Base-by-base conservation (phyloP, 2,113 vertebrate species). In the Dromaius novaehollandiae region DNA sequence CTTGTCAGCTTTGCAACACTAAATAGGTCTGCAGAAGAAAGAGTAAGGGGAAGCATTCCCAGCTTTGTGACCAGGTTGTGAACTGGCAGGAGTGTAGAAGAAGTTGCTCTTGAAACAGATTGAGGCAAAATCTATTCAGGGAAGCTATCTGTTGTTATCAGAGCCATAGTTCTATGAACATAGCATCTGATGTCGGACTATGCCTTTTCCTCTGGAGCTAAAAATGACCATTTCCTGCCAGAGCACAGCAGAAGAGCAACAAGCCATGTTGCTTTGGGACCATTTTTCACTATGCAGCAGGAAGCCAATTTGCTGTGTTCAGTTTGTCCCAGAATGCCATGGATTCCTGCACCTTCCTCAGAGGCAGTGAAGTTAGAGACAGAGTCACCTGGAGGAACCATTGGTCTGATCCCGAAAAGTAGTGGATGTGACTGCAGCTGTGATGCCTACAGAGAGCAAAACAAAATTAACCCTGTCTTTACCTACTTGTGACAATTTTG, bases 211-310 rank as follows among this genome's bases (percentile, higher is more conserved):
- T 22, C 61, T 13, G 61, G 46, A 48, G 46, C 46, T n/a, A 8
- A 48, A n/a, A 64, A 64, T 38, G 61, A 4, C 21, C n/a, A 38
- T 36, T 24, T 44, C n/a, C 22, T 4, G 4, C 25, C 17, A 46
- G 3, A 44, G 65, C 50, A 21, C 1, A 0, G 32, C n/a, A 64
- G 56, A 30, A 36, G 26, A 5, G 6, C 16, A 34, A 18, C 48
- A 46, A 84, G 24, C 11, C 28, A 26, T 3, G 4, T 38, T 63
- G 38, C 1, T 70, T 63, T 12, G 38, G 38, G 34, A 69, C 21
- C 1, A 1, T 36, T 68, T 40, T 60, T 68, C 1, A 0, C 19
- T 13, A 4, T 21, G 24, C 36, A 20, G 4, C 42, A 51, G 25
- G 25, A 73, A 44, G 34, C 1, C 0, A 34, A 32, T 63, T 46